A percentile compares a stretch with the other conserved stretches of the same genome.
Evolutionary conservation across 2,113 vertebrate genomes (phyloP).

Genomic region (Pangasianodon gigas): DNA sequence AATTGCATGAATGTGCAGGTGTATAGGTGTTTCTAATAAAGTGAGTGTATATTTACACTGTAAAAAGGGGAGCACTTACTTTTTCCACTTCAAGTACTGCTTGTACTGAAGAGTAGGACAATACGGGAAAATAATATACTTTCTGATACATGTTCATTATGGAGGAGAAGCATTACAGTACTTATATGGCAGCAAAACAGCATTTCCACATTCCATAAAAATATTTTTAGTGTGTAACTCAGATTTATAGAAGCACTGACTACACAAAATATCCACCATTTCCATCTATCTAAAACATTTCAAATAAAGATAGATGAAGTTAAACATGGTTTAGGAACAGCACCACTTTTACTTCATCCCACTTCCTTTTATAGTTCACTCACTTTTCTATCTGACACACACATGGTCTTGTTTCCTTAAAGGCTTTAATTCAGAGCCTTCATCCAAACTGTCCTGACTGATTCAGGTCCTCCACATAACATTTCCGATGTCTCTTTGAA

Average conservation of each 20-base stretch:
- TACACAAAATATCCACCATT: background rate
- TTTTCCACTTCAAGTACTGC: background rate
- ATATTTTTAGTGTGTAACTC: background rate
- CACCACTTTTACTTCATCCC: background rate
- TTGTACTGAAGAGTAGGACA: background rate
- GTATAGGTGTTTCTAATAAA: background rate
- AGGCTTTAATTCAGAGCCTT: background rate
- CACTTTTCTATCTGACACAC: background rate
- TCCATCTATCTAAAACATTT: conserved; percentile 11
- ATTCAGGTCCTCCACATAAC: conserved; percentile 18
- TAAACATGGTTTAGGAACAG: background rate
- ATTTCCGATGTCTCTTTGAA: conserved; percentile 12
- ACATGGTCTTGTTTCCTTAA: background rate
- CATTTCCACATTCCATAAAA: background rate
- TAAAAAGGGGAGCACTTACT: background rate
- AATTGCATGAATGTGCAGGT: background rate
- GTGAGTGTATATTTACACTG: background rate
- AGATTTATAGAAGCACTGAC: background rate
- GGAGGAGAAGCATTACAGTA: background rate
- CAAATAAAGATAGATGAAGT: background rate
- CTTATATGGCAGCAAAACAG: background rate
- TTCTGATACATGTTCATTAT: background rate
- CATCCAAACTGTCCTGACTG: background rate
- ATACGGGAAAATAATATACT: background rate
- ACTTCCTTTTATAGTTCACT: background rate